Evolutionary conservation across 2,797 vertebrate genomes (phyloP).

Genomic region (Spheniscus humboldti): DNA sequence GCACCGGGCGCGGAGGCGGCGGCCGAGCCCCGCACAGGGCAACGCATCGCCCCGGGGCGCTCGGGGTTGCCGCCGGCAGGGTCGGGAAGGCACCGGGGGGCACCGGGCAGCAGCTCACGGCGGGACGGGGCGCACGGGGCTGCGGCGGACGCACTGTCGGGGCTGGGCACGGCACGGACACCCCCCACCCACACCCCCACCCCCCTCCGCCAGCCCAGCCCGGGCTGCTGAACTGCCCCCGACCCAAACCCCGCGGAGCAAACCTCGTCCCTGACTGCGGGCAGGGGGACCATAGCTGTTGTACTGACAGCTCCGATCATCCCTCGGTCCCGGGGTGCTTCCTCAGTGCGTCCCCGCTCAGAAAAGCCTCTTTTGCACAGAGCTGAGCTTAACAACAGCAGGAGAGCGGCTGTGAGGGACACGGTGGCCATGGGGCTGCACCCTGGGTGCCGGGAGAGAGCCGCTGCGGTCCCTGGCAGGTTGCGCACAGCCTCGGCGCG

Average conservation of each 20-base stretch:
- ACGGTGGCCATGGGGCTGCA: fast-evolving
- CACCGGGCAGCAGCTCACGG: neutral
- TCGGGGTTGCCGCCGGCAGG: neutral
- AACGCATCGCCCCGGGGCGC: neutral
- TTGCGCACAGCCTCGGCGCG: fast-evolving
- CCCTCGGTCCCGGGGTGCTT: neutral
- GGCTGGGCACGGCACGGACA: neutral
- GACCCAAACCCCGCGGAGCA: neutral
- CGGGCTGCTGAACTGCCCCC: neutral
- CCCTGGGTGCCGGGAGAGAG: neutral
- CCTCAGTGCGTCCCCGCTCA: fast-evolving
- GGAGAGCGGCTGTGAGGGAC: fast-evolving
- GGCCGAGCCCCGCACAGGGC: neutral
- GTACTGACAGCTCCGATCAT: neutral
- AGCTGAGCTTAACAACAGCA: fast-evolving
- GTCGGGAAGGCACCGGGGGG: too few relatives aligned
- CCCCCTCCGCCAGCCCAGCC: neutral
- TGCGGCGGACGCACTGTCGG: neutral
- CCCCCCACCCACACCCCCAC: too few relatives aligned
- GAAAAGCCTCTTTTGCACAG: fast-evolving
- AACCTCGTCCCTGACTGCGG: neutral
- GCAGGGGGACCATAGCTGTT: fast-evolving
- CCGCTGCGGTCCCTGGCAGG: fast-evolving
- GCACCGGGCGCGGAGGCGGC: neutral
- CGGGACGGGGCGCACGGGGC: neutral